A percentile compares a stretch with the other conserved stretches of the same genome.
Conservation (phyloP, 2,797 vertebrate species). For the Alectoris magna region DNA sequence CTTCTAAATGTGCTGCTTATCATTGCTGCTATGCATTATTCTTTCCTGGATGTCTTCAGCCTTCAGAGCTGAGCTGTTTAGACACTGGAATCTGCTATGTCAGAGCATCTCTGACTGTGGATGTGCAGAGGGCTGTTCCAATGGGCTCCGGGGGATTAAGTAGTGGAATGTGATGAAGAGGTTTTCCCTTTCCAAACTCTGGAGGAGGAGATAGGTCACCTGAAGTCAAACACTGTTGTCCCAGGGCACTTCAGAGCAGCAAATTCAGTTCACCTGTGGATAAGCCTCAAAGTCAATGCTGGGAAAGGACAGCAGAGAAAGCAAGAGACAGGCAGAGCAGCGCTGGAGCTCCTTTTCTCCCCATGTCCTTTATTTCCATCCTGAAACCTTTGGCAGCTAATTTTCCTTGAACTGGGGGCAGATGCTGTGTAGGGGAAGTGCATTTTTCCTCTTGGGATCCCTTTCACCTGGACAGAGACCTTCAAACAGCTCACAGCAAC, state of each 20-base stretch:
- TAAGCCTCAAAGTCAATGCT: background rate
- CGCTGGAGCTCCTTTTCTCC: background rate
- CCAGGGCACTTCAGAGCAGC: background rate
- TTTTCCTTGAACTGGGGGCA: background rate
- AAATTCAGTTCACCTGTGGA: background rate
- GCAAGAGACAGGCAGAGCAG: background rate
- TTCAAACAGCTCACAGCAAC: background rate
- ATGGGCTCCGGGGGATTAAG: background rate
- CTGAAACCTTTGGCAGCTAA: background rate
- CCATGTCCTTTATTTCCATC: background rate
- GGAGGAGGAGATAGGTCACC: background rate
- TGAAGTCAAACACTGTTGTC: background rate
- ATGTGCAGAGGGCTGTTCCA: background rate
- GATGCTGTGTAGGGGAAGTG: rapidly evolving
- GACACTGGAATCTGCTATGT: background rate
- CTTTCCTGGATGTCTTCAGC: background rate
- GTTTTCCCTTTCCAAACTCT: background rate
- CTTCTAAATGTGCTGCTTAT: background rate
- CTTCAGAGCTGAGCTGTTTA: background rate
- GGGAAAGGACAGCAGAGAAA: background rate
- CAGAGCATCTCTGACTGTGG: background rate
- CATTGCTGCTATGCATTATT: background rate
- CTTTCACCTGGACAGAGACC: background rate
- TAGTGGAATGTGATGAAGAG: background rate
- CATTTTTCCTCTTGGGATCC: background rate